Base-by-base conservation (phyloP, 2,888 invertebrate species). In the Melieria crassipennis region DNA sequence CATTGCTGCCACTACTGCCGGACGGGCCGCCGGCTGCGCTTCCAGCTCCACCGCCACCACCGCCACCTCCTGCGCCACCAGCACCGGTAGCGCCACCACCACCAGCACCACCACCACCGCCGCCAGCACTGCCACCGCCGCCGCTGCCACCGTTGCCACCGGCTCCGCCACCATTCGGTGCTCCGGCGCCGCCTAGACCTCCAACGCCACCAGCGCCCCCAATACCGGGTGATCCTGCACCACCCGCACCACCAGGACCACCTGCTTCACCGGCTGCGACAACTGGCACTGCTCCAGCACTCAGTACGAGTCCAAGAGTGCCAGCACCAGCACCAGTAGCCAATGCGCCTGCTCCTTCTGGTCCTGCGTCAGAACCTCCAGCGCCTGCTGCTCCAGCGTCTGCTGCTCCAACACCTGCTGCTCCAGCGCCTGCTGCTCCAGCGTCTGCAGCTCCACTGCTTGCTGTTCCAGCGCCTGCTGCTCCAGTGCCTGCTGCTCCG, bases 81-180 rank as follows among this genome's bases (percentile, higher is more conserved):
- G 4, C 74, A 30, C 72, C 74, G 5, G 70, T 57, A 55, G 73
- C 71, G 45, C 67, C 67, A 6, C 74, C 71, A n/a, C 43, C 69
- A 5, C 78, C 74, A 30, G 77, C 75, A 10, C 78, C 42, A 42
- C 60, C 43, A 45, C 60, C 60, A 45, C 7, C 45, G 43, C 5
- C 60, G 45, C n/a, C 6, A 60, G 45, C 60, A 30, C n/a, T 7
- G 9, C 11, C 45, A 60, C 13, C 11, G 4, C 42, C 30, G 3
- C 76, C 73, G 11, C 73, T 73, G 0, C 76, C 72, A 30, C 72
- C 71, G 11, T 72, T 67, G 13, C 73, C 75, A 47, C 76, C 75
- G 6, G 67, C 78, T 1, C 81, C 78, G 5, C 73, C 75, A 11
- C 30, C 30, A 30, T 30, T 30, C 30, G 30, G 30, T 30, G 75